These are phyloP conservation scores for Lomographa bimaculata DNA, from an alignment of 2,888 invertebrate species.

Conservation along the genomic window DNA sequence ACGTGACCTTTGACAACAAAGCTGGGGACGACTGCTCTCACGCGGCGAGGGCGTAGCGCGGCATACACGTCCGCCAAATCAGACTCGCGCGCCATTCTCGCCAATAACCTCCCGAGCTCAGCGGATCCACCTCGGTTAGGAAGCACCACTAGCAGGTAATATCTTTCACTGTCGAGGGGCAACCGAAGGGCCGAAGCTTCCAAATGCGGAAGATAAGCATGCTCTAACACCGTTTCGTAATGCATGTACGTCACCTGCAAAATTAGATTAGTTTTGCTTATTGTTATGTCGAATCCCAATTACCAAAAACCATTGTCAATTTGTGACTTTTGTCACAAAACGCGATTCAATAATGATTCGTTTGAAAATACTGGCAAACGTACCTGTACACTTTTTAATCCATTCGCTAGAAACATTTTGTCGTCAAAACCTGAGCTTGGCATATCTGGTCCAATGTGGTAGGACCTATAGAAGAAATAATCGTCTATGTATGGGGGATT, in stretches of 20 bases:
- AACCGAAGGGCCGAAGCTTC: conserved; percentile 89
- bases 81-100: conserved; percentile 84
- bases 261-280: conserved; percentile 36
- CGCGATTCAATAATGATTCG: conserved; percentile 22
- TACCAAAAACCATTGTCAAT: conserved; percentile 30
- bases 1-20: conserved; percentile 91
- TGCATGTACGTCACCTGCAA: conserved; percentile 86
- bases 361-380: conserved; percentile 18
- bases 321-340: conserved; percentile 26
- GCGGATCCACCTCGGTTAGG: conserved; percentile 86
- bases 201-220: conserved; percentile 88
- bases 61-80: conserved; percentile 87
- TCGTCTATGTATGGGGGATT: conserved; percentile 68
- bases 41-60: conserved; percentile 87
- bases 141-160: conserved; percentile 89
- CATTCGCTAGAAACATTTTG: conserved; percentile 71
- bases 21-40: conserved; percentile 91
- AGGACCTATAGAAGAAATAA: conserved; percentile 64
- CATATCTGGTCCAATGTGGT: conserved; percentile 56
- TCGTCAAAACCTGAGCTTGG: conserved; percentile 46
- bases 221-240: conserved; percentile 90
- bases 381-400: conserved; percentile 70
- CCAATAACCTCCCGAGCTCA: conserved; percentile 85
- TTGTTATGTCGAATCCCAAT: conserved; percentile 30
- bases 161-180: conserved; percentile 91